A percentile compares a stretch with the other conserved stretches of the same genome.
phyloP scores from a whole-genome alignment of 1,140 invertebrate species.

The Brachystomella parvula region DNA sequence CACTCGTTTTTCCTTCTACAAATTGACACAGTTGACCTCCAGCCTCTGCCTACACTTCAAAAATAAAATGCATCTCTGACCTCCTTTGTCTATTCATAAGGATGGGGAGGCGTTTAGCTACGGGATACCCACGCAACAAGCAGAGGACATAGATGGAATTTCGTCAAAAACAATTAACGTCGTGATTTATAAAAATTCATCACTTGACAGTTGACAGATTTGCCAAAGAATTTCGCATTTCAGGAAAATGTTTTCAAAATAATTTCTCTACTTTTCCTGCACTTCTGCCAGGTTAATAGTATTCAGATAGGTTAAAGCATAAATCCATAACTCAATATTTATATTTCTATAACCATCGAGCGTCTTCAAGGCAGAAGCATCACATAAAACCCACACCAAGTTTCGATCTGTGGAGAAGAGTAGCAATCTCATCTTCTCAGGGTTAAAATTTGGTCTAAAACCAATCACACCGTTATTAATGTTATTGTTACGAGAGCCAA shows the following conservation, averaged over 20 bases:
- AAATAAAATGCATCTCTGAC: background rate
- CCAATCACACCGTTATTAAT: background rate
- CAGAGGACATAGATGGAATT: background rate
- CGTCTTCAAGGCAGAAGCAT: constrained; percentile 29
- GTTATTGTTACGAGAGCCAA: background rate
- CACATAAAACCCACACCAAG: constrained; percentile 30
- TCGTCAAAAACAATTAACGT: background rate
- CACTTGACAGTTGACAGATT: too few species aligned
- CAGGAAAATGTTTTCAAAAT: too few species aligned
- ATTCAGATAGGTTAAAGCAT: too few species aligned
- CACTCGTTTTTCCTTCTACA: too few species aligned
- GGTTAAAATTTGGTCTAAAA: too few species aligned
- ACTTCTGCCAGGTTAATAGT: too few species aligned
- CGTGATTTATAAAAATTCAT: too few species aligned
- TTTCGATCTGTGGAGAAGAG: background rate
- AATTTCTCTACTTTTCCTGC: too few species aligned
- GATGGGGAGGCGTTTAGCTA: background rate
- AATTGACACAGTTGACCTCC: background rate
- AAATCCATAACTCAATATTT: too few species aligned
- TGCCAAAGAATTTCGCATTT: too few species aligned
- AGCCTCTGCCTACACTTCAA: background rate
- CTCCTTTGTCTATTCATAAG: background rate
- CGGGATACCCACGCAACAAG: background rate
- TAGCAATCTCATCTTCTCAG: too few species aligned
- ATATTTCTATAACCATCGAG: too few species aligned